Conservation (phyloP, 2,797 vertebrate genomes). For the Lophotriccus pileatus region DNA sequence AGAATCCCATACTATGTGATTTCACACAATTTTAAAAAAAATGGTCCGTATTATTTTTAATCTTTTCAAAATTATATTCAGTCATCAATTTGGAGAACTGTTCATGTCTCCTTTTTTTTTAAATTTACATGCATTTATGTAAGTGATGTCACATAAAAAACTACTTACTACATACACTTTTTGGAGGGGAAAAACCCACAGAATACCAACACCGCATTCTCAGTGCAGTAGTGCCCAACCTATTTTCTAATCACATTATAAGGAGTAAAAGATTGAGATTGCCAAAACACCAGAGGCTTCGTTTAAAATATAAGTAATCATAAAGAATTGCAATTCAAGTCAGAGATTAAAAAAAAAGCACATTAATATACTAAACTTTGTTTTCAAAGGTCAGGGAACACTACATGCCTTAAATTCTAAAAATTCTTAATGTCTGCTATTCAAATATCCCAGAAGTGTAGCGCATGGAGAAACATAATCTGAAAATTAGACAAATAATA, state of each 20-base stretch:
- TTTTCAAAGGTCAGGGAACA: background rate
- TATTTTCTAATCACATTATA: background rate
- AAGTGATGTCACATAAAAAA: background rate
- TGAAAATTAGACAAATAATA: background rate
- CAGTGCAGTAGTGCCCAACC: background rate
- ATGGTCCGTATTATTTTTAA: background rate
- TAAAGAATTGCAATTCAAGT: background rate
- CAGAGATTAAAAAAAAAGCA: fast-evolving
- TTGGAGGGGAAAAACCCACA: fast-evolving
- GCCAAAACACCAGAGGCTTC: background rate
- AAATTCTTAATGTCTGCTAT: background rate
- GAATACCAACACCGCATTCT: background rate
- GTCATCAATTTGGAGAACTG: background rate
- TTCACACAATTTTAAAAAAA: background rate
- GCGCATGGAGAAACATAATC: background rate
- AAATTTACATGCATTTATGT: background rate
- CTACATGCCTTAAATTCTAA: background rate
- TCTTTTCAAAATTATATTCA: background rate
- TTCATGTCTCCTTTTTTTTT: background rate
- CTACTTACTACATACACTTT: background rate
- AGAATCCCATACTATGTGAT: background rate
- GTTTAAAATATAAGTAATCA: background rate
- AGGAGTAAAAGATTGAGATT: background rate
- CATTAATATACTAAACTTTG: background rate
- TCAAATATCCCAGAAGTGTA: background rate